These are phyloP conservation scores for Parotocinclus haroldoi DNA, from an alignment of 2,797 vertebrate species.

Conservation along the genomic window DNA sequence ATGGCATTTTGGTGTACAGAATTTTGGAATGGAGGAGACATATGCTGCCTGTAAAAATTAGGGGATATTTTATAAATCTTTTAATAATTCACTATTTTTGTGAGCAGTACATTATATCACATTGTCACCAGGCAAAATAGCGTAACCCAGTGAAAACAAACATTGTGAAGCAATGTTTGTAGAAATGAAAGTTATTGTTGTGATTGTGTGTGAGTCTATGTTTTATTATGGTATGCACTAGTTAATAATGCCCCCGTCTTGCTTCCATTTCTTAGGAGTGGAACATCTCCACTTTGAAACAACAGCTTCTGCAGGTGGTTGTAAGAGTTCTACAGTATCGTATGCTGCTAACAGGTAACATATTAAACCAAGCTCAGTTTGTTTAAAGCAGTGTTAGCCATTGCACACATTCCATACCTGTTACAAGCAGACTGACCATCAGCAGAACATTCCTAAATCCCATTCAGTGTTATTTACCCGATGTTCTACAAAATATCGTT, in stretches of 20 bases:
- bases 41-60: no score
- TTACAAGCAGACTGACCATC: background rate
- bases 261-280: constrained; percentile 63
- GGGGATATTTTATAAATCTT: no score
- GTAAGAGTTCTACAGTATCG: constrained; percentile 88
- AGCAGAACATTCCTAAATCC: background rate
- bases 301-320: constrained; percentile 85
- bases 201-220: no score
- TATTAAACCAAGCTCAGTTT: constrained; percentile 9
- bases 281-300: constrained; percentile 72
- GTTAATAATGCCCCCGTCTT: background rate
- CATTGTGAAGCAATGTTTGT: no score
- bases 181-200: no score
- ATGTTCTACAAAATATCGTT: no score
- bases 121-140: no score
- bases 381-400: constrained; percentile 9
- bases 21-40: no score
- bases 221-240: background rate
- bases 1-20: no score
- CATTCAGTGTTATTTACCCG: background rate
- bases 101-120: no score
- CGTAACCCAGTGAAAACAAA: no score
- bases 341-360: constrained; percentile 88
- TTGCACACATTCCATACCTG: constrained; percentile 26
- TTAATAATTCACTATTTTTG: no score